Evolutionary conservation across 1,140 invertebrate genomes (phyloP).

Genomic region (Euschistus heros): DNA sequence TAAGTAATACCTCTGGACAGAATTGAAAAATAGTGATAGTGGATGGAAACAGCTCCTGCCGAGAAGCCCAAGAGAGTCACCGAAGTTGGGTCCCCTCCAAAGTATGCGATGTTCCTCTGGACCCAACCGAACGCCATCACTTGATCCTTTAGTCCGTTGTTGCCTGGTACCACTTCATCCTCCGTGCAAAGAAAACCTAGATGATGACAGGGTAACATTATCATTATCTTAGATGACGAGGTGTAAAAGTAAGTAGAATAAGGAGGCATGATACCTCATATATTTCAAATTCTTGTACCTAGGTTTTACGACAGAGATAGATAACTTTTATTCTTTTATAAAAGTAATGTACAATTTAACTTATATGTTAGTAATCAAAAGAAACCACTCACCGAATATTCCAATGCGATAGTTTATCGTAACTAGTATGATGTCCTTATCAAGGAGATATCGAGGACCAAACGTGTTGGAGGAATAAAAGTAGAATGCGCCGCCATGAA

Average conservation of each 20-base stretch:
- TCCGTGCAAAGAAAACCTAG: conserved; percentile 26
- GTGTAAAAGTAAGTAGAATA: too few species aligned
- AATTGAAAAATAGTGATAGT: conserved; percentile 25
- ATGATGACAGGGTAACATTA: neutral
- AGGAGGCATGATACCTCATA: too few species aligned
- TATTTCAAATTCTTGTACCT: too few species aligned
- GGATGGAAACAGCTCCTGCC: conserved; percentile 23
- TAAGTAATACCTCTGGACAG: conserved; percentile 21
- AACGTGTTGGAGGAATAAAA: conserved; percentile 35
- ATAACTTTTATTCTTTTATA: too few species aligned
- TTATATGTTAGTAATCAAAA: too few species aligned
- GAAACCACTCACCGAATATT: conserved; percentile 29
- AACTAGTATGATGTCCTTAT: conserved; percentile 49
- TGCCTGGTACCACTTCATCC: conserved; percentile 27
- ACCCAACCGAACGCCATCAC: conserved; percentile 26
- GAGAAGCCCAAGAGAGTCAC: conserved; percentile 24
- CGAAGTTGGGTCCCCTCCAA: conserved; percentile 23
- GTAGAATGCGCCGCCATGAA: conserved; percentile 41
- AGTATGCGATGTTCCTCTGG: conserved; percentile 24
- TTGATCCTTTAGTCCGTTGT: conserved; percentile 29
- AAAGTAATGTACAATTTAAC: too few species aligned
- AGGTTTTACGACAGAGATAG: too few species aligned
- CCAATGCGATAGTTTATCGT: conserved; percentile 56
- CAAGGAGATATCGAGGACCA: conserved; percentile 36
- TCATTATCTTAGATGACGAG: too few species aligned